Percentiles rank a stretch among this genome's conserved stretches.
Evolutionary conservation across 2,888 invertebrate species (phyloP).

Genomic region (Drosophila subquinaria): DNA sequence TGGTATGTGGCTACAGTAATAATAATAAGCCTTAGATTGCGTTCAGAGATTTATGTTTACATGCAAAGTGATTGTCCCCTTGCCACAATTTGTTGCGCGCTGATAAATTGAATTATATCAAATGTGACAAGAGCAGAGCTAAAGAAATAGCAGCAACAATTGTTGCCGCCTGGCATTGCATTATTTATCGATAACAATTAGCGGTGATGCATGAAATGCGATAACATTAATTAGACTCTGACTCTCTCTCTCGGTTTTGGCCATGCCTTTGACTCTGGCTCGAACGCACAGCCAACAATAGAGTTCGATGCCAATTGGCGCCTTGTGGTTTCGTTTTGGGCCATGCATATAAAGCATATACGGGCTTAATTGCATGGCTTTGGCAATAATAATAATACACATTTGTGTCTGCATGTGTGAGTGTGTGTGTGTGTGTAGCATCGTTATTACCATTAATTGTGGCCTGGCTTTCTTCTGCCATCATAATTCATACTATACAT

Average conservation of each 20-base stretch:
- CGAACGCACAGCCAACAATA: constrained; percentile 10
- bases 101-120: constrained; percentile 11
- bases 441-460: constrained; percentile 33
- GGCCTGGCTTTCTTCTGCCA: constrained; percentile 14
- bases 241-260: not conserved
- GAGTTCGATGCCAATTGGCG: constrained; percentile 31
- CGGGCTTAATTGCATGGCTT: constrained; percentile 42
- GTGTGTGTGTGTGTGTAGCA: constrained; percentile 12
- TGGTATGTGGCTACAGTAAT: constrained; percentile 33
- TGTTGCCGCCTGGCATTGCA: constrained; percentile 59
- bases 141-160: constrained; percentile 6
- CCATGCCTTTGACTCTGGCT: not conserved
- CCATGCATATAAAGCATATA: constrained; percentile 45
- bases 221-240: constrained; percentile 81
- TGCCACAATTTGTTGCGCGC: constrained; percentile 9
- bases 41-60: constrained; percentile 29
- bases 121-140: constrained; percentile 16
- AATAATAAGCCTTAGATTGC: constrained; percentile 40
- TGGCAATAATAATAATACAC: constrained; percentile 39
- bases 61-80: constrained; percentile 16
- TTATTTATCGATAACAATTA: constrained; percentile 83
- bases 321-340: constrained; percentile 35
- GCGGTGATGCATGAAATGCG: constrained; percentile 81
- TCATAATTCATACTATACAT: constrained; percentile 18
- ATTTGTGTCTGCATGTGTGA: constrained; percentile 1